A percentile compares a stretch with the other conserved stretches of the same genome.
These are phyloP conservation scores for Semaprochilodus insignis DNA, from an alignment of 2,797 vertebrate species.

Conservation along the genomic window DNA sequence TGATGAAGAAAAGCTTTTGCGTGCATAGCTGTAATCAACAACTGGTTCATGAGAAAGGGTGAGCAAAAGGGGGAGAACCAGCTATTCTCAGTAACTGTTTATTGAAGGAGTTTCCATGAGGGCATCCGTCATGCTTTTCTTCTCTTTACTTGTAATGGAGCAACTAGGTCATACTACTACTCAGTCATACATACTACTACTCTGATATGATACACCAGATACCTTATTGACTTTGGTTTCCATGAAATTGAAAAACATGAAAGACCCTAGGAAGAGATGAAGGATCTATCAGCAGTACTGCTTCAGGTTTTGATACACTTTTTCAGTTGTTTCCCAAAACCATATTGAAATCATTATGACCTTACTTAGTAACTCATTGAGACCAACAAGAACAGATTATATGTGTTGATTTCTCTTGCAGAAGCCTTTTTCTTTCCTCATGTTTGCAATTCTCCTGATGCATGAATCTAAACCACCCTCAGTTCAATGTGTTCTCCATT, in stretches of 20 bases:
- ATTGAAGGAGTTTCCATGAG: constrained; percentile 8
- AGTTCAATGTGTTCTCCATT: not conserved
- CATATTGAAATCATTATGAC: too few species aligned
- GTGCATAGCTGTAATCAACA: not conserved
- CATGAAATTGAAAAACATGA: too few species aligned
- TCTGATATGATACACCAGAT: too few species aligned
- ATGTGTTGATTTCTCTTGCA: not conserved
- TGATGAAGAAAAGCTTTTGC: not conserved
- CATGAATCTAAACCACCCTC: not conserved
- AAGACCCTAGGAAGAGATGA: too few species aligned
- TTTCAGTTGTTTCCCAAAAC: too few species aligned
- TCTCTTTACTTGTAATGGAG: not conserved
- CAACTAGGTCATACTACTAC: not conserved
- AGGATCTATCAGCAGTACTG: too few species aligned
- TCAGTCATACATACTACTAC: too few species aligned
- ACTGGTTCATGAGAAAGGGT: not conserved
- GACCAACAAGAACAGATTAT: not conserved
- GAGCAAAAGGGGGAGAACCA: constrained; percentile 3
- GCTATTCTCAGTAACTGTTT: constrained; percentile 2
- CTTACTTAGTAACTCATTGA: too few species aligned
- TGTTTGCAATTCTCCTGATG: not conserved
- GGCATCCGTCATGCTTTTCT: not conserved
- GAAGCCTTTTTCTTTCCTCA: not conserved
- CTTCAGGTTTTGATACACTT: too few species aligned
- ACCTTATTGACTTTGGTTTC: too few species aligned